These are phyloP conservation scores for Ateles fusciceps DNA, from an alignment of 2,797 vertebrate species.

Conservation along the genomic window DNA sequence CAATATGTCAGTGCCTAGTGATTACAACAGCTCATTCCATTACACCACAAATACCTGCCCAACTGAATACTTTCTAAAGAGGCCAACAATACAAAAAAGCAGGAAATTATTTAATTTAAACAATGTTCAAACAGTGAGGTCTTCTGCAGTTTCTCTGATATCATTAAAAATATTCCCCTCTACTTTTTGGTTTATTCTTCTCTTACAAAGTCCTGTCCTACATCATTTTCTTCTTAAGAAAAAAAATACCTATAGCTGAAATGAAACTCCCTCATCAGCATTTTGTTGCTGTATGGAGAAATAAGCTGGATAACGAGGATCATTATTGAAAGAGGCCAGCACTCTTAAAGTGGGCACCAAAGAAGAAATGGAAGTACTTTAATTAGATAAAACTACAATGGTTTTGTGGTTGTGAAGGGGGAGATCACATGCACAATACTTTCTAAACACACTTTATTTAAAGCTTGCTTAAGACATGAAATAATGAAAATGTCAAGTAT, in stretches of 20 bases:
- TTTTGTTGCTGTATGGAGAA: conserved; percentile 24
- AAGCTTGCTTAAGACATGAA: conserved; percentile 47
- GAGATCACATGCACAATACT: conserved; percentile 29
- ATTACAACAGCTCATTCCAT: neutral
- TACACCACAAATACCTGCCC: neutral
- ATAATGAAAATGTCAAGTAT: conserved; percentile 51
- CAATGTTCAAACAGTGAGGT: too few species aligned
- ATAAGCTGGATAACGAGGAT: neutral
- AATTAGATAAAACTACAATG: conserved; percentile 1
- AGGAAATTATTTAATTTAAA: too few species aligned
- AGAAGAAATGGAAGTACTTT: neutral
- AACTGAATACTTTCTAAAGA: neutral
- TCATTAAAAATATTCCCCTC: conserved; percentile 52
- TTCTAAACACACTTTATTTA: conserved; percentile 40
- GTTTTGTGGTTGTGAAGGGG: neutral
- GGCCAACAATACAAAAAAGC: neutral
- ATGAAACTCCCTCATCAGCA: neutral
- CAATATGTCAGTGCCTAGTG: neutral
- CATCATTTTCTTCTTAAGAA: neutral
- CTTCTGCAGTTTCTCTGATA: neutral
- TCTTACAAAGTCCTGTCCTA: neutral
- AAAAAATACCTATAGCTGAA: neutral
- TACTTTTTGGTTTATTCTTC: conserved; percentile 22
- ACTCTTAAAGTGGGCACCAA: neutral
- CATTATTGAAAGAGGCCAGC: neutral